Base-by-base conservation (phyloP, 30 jellyfish, hydroid and myxozoan genomes). In the Chrysaora quinquecirrha region DNA sequence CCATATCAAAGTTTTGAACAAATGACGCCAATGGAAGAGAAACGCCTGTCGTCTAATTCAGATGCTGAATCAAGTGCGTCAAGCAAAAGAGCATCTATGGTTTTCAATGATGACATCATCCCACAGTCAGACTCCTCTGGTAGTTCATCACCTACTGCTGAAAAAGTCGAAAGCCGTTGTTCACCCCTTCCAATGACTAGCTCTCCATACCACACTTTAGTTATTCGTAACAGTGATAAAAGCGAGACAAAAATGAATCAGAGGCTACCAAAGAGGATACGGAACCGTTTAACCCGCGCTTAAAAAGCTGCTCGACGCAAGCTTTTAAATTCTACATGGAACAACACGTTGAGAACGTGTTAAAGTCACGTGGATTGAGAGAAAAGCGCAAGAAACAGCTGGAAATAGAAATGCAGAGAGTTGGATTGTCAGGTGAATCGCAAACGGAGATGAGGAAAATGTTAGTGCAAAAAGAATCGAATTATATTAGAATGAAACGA, bases 251-350 rank as follows among this genome's bases (percentile, higher is more conserved):
- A n/a, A n/a, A n/a, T n/a, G n/a, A 81, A 47, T 33, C 49, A 28
- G 93, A 73, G 12, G 50, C 24, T 16, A 71, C 56, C 33, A 84
- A 72, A 23, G 56, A 34, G 34, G 87, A 75, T 32, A 48, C 52
- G 31, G 84, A 73, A 47, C 92, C 96, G 1, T 65, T 76, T 32
- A 52, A 74, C 62, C 46, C 95, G 0, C 60, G 99, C 19, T 81
- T 95, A 56, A 95, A 95, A 71, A 76, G 84, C 60, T 95, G 92
- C 78, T 83, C 99, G 3, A 91, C 99, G 4, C 97, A 95, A 24
- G 99, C 99, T 9, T 95, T 75, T 75, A 95, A 95, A 62, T 95
- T 95, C 68, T 95, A 89, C 88, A 81, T 95, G 97, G 99, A 95
- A 83, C 99, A 95, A 80, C 99, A 95, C 63, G 96, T 88, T 22